These are phyloP conservation scores for Karalla daura DNA, from an alignment of 2,797 vertebrate genomes.

Conservation along the genomic window DNA sequence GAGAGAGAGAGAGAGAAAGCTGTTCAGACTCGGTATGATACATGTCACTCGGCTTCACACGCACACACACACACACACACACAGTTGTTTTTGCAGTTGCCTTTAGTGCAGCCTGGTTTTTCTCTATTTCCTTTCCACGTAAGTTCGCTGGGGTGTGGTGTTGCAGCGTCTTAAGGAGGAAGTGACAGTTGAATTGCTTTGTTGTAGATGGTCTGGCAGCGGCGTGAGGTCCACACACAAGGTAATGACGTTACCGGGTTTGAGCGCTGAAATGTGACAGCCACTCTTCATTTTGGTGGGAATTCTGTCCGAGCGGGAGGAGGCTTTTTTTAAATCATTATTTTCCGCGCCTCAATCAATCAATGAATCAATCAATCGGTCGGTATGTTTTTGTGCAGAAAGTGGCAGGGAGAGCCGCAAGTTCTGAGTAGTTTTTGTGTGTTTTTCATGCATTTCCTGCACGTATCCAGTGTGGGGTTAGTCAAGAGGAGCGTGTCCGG, in stretches of 20 bases:
- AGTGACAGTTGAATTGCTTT: slow-evolving; percentile 60
- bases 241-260: slow-evolving; percentile 38
- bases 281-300: too few species aligned
- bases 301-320: too few species aligned
- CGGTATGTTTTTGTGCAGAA: slow-evolving; percentile 2
- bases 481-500: neutral
- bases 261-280: neutral
- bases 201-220: slow-evolving; percentile 36
- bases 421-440: slow-evolving; percentile 11
- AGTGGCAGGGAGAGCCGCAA: slow-evolving; percentile 60
- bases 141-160: slow-evolving; percentile 66
- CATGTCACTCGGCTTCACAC: slow-evolving; percentile 2
- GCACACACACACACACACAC: slow-evolving; percentile 19
- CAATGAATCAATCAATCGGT: too few species aligned
- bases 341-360: neutral
- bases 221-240: slow-evolving; percentile 49
- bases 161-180: slow-evolving; percentile 51
- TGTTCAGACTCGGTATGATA: slow-evolving; percentile 58
- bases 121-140: slow-evolving; percentile 65
- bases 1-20: slow-evolving; percentile 37
- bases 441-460: neutral
- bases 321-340: too few species aligned
- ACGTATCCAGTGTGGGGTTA: neutral
- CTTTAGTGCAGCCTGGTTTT: slow-evolving; percentile 40
- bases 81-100: slow-evolving; percentile 54